Evolutionary conservation across 2,797 vertebrate species (phyloP).

Genomic region (Enteromius mattozi): DNA sequence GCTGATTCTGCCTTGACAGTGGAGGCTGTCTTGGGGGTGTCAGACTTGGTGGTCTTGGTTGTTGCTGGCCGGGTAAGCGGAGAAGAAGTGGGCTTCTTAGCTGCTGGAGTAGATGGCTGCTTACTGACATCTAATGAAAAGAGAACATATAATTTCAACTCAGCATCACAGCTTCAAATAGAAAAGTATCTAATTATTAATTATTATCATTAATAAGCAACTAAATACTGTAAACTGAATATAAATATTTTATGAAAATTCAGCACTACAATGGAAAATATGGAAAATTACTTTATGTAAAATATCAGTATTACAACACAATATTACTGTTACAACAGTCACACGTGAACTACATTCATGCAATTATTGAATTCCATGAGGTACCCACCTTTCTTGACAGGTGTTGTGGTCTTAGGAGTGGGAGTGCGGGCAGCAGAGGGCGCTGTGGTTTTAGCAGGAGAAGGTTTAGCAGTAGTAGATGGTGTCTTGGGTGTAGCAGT

Average conservation of each 20-base stretch:
- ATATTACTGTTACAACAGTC: background rate
- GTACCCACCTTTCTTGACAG: slow-evolving; percentile 77
- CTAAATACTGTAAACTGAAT: background rate
- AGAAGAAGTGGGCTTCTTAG: slow-evolving; percentile 75
- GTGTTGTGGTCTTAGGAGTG: slow-evolving; percentile 69
- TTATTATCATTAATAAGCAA: background rate
- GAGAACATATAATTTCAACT: background rate
- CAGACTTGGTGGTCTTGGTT: slow-evolving; percentile 74
- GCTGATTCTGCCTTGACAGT: slow-evolving; percentile 67
- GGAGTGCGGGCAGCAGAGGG: slow-evolving; percentile 75
- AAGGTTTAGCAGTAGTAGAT: slow-evolving; percentile 63
- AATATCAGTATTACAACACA: background rate
- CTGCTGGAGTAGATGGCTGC: slow-evolving; percentile 66
- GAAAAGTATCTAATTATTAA: slow-evolving; percentile 8
- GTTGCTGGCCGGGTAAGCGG: slow-evolving; percentile 70
- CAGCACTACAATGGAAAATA: background rate
- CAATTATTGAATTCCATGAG: background rate
- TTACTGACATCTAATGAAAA: slow-evolving; percentile 75
- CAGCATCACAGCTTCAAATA: slow-evolving; percentile 28
- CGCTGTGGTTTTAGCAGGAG: slow-evolving; percentile 65
- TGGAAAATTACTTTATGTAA: background rate
- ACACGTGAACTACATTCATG: background rate
- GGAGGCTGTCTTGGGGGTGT: slow-evolving; percentile 71
- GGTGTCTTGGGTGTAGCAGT: slow-evolving; percentile 64
- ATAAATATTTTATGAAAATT: background rate